phyloP scores from a whole-genome alignment of 2,113 vertebrate species.

The Dascyllus trimaculatus region DNA sequence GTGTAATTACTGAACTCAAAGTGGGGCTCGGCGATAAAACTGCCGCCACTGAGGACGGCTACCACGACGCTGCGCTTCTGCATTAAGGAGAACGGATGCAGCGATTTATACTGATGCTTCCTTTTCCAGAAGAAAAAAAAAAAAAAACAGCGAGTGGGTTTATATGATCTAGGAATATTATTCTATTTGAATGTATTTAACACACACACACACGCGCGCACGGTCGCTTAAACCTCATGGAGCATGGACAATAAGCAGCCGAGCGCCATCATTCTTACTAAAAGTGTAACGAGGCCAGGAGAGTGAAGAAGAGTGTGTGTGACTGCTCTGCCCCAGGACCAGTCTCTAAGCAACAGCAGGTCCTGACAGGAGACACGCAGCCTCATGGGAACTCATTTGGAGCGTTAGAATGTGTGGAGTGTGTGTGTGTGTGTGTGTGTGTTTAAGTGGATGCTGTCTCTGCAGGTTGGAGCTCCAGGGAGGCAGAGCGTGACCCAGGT shows the following conservation, averaged over 20 bases:
- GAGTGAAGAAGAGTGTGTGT: slow-evolving; percentile 65
- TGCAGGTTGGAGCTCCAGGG: slow-evolving; percentile 58
- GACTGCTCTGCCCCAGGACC: slow-evolving; percentile 75
- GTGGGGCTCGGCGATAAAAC: slow-evolving; percentile 68
- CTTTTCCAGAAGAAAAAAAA: slow-evolving; percentile 47
- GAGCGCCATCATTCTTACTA: slow-evolving; percentile 72
- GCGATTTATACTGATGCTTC: slow-evolving; percentile 38
- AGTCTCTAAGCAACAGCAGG: slow-evolving; percentile 82
- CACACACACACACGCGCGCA: slow-evolving; percentile 21
- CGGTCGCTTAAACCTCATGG: slow-evolving; percentile 2
- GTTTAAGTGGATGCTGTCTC: slow-evolving; percentile 61
- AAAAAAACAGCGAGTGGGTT: slow-evolving; percentile 11
- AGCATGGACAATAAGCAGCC: slow-evolving; percentile 55
- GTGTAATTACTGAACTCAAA: slow-evolving; percentile 77
- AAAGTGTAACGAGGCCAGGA: slow-evolving; percentile 73
- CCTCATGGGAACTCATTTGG: slow-evolving; percentile 83
- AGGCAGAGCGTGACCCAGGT: slow-evolving; percentile 54
- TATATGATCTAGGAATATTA: slow-evolving; percentile 46
- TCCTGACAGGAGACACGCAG: slow-evolving; percentile 76
- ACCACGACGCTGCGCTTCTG: slow-evolving; percentile 31
- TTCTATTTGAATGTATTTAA: slow-evolving; percentile 43
- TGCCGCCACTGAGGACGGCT: slow-evolving; percentile 55
- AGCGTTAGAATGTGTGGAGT: slow-evolving; percentile 63
- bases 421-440: slow-evolving; percentile 38
- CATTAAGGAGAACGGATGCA: slow-evolving; percentile 27